Evolutionary conservation across 2,888 invertebrate genomes (phyloP), one percentile per base, ranked within the genome.

Genomic region (Tenthredo amoena): DNA sequence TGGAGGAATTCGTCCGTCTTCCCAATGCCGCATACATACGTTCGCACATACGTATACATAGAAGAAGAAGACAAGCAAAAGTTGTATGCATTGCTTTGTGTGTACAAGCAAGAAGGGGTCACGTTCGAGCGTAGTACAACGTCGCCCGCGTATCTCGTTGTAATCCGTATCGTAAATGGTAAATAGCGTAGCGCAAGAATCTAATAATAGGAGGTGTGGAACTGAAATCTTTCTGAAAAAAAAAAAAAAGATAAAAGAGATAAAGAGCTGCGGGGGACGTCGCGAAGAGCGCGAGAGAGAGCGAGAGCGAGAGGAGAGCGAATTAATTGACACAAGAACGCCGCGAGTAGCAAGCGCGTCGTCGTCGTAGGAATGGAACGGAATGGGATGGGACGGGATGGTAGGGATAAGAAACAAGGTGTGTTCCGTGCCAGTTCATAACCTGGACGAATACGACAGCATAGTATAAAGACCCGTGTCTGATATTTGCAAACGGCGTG

Each of bases 401-500:
- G 62, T 62, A 77, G 50, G 81, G 62, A 81, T 34, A 81, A 65
- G 81, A 43, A 81, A 81, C 58, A 65, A 65, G 81, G 81, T 81
- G 81, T 81, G 62, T 58, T 62, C 81, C 55, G 6, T 74, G 55
- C 65, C 84, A 84, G 50, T 55, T 68, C 62, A 81, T 68, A 74
- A 74, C 40, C 72, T 43, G 55, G 21, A 21, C 43, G 43, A 72
- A 65, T 65, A 65, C n/a, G 6, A 40, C n/a, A 6, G 6, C 37
- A 21, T 9, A 26, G 7, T n/a, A 43, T 18, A 62, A 62, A 26
- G 12, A 26, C 7, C 62, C 12, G 12, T 10, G 21, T 26, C 12
- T 26, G 26, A 62, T 26, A 10, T 74, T 7, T 21, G 6, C 6
- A 43, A 71, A 71, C 3, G 4, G 3, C 43, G 26, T 74, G 5